Conservation (phyloP, 1,140 invertebrate species). For the Ceratosolen solmsi region DNA sequence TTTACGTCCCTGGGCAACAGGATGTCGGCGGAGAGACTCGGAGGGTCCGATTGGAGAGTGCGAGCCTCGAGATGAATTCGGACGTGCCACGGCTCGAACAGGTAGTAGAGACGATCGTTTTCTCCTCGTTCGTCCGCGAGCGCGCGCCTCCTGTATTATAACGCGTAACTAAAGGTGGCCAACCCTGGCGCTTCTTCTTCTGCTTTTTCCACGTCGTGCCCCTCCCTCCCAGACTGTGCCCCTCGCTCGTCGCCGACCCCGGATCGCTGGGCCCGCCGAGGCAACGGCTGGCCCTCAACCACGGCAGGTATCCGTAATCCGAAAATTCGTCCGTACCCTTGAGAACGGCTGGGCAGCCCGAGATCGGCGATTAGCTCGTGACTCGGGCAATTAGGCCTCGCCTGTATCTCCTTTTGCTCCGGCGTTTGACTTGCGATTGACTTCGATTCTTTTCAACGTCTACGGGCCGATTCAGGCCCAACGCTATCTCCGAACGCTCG, state of each 20-base stretch:
- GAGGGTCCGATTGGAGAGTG: background rate
- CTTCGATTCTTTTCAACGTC: background rate
- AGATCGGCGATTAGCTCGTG: background rate
- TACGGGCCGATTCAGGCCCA: too few species aligned
- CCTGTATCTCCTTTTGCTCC: background rate
- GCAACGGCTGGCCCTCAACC: background rate
- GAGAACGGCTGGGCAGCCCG: background rate
- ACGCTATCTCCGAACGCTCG: background rate
- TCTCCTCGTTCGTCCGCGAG: background rate
- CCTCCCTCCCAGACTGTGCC: background rate
- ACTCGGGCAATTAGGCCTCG: conserved; percentile 9
- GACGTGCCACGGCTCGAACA: background rate
- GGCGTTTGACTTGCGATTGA: background rate
- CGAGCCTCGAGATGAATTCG: background rate
- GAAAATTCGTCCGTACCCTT: background rate
- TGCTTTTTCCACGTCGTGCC: background rate
- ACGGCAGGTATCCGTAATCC: background rate
- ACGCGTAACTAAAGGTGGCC: background rate
- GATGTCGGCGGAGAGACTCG: background rate
- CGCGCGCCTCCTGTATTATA: background rate
- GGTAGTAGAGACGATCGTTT: background rate
- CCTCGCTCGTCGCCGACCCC: background rate
- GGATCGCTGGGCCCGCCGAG: too few species aligned
- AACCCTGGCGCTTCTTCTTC: background rate
- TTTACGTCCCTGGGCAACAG: background rate